Percentiles rank a stretch among this genome's conserved stretches.
Conservation (phyloP, 2,113 vertebrate genomes). For the Oxygymnocypris stewartii region DNA sequence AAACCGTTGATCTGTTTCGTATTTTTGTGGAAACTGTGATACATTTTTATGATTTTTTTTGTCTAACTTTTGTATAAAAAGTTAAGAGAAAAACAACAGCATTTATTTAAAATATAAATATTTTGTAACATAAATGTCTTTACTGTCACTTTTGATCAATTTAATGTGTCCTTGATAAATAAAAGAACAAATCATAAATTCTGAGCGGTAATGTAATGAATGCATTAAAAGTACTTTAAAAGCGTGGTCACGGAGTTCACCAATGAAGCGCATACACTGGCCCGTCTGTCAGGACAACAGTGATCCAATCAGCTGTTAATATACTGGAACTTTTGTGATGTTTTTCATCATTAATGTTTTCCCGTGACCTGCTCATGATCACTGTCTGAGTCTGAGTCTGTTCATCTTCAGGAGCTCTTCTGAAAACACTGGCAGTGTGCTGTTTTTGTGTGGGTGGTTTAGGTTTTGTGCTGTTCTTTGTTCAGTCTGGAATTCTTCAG, state of each 20-base stretch:
- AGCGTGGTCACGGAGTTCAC: not conserved
- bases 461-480: constrained; percentile 1
- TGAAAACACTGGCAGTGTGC: constrained; percentile 4
- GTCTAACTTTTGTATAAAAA: too few species aligned
- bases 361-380: not conserved
- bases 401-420: not conserved
- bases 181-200: too few species aligned
- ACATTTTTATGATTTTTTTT: not conserved
- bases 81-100: not conserved
- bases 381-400: not conserved
- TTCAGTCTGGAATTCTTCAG: constrained; percentile 55
- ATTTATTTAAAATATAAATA: not conserved
- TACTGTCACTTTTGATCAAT: not conserved
- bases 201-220: not conserved
- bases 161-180: not conserved
- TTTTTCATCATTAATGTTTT: not conserved
- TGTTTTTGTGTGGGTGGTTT: not conserved
- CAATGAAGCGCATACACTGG: not conserved
- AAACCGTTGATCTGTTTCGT: not conserved
- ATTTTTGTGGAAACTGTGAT: not conserved
- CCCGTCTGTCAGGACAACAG: not conserved
- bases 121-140: not conserved
- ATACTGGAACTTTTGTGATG: not conserved
- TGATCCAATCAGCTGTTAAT: not conserved
- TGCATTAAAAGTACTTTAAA: not conserved